A percentile compares a stretch with the other conserved stretches of the same genome.
Conservation (phyloP, 2,113 vertebrate species). For the Pluvialis apricaria region DNA sequence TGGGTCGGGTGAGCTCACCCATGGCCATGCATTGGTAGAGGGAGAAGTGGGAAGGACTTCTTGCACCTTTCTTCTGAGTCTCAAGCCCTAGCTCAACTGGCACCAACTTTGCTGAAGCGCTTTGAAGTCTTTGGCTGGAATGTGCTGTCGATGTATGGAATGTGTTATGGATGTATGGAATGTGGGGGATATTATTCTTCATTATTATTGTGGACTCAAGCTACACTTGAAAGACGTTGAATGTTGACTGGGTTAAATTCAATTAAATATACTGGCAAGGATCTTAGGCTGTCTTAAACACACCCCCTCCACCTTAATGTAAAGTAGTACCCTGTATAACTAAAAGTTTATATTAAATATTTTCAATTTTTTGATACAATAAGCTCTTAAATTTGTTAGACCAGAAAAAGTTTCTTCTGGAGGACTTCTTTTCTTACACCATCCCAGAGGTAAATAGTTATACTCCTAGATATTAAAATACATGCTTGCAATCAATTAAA, state of each 20-base stretch:
- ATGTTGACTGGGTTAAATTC: not conserved
- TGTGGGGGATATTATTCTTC: not conserved
- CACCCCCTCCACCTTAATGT: accelerated
- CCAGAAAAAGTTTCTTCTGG: not conserved
- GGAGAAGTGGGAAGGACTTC: not conserved
- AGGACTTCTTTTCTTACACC: not conserved
- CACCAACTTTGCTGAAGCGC: not conserved
- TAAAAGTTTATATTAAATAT: not conserved
- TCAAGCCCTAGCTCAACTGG: not conserved
- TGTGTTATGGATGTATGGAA: not conserved
- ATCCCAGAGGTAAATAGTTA: not conserved
- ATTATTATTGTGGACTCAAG: not conserved
- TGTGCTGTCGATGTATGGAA: not conserved
- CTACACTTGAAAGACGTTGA: not conserved
- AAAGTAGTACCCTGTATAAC: not conserved
- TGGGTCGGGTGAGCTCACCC: not conserved
- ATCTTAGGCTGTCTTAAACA: not conserved
- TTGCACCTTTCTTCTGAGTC: not conserved
- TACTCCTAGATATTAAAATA: not conserved
- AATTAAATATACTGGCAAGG: not conserved
- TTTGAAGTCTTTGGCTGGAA: not conserved
- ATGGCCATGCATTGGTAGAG: not conserved
- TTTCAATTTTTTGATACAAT: not conserved
- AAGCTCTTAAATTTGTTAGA: not conserved
- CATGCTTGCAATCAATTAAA: not conserved